Evolutionary conservation across 2,797 vertebrate genomes (phyloP).

Genomic region (Lagocephalus sceleratus): DNA sequence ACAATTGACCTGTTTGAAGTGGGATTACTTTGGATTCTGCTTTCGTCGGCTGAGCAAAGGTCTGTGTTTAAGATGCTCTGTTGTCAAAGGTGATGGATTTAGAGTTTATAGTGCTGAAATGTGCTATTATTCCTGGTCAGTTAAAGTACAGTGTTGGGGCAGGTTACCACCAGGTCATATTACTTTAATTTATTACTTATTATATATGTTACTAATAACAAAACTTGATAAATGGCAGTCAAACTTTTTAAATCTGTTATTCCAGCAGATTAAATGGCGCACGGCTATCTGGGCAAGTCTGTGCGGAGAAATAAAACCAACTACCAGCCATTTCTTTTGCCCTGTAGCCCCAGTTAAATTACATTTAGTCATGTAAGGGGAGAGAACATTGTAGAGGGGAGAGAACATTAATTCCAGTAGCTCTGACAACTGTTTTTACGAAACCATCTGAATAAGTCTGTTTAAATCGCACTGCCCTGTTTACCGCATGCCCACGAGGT

Average conservation of each 20-base stretch:
- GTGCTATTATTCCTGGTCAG: too few relatives aligned
- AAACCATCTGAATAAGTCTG: background rate
- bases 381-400: constrained; percentile 4
- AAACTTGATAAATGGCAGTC: too few relatives aligned
- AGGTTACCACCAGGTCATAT: too few relatives aligned
- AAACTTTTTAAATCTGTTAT: constrained; percentile 19
- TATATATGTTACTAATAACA: too few relatives aligned
- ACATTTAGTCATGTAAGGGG: background rate
- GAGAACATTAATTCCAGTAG: background rate
- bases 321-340: constrained; percentile 5
- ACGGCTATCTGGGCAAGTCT: constrained; percentile 28
- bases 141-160: too few relatives aligned
- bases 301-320: constrained; percentile 22
- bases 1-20: constrained; percentile 15
- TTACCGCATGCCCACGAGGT: background rate
- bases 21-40: constrained; percentile 16
- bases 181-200: too few relatives aligned
- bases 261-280: constrained; percentile 17
- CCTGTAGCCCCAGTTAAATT: constrained; percentile 11
- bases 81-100: background rate
- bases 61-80: background rate
- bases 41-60: constrained; percentile 1
- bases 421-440: constrained; percentile 3
- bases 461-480: background rate
- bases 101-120: too few relatives aligned